Evolutionary conservation across 2,797 vertebrate genomes (phyloP), one percentile per base, ranked within the genome.

Genomic region (Holocentrus rufus): DNA sequence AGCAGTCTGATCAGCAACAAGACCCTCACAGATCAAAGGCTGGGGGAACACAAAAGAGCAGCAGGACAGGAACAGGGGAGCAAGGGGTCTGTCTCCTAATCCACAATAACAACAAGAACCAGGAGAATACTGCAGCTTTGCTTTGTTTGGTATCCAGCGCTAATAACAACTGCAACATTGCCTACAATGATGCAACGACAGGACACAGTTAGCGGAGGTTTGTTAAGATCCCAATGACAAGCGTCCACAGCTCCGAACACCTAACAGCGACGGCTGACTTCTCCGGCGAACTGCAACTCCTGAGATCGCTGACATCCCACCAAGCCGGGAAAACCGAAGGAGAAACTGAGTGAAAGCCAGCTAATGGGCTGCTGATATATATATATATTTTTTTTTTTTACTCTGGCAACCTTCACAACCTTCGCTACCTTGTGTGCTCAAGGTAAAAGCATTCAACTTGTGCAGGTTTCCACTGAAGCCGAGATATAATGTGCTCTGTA

Each of bases 1-100:
- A 50, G 59, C 61, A 76, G 71, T 83, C 71, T 68, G 73, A 84
- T 85, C 72, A 80, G 83, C 72, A 79, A 76, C 50, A 65, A 80
- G 18, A 75, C 74, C 70, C 80, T 74, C 30, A 11, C 46, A 84
- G 87, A 87, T 91, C 84, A 90, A 91, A 90, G 79, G 73, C 60
- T 56, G 73, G 50, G 73, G 53, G 68, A 80, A 54, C 77, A 84
- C 77, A 85, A 89, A 87, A 75, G 80, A 87, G 74, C 85, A 88
- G 84, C 81, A 88, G 88, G 86, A 86, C 77, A 77, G n/a, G 65
- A 73, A 73, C 63, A 27, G 31, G 69, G 75, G 70, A 85, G 74
- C 79, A 75, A 74, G 68, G 79, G 36, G 70, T 82, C 81, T 55
- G 64, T 67, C 56, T 85, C 73, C 76, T 74, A 44, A 77, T 69